Evolutionary conservation across 2,113 vertebrate genomes (phyloP), one percentile per base, ranked within the genome.

Genomic region (Caracal caracal): DNA sequence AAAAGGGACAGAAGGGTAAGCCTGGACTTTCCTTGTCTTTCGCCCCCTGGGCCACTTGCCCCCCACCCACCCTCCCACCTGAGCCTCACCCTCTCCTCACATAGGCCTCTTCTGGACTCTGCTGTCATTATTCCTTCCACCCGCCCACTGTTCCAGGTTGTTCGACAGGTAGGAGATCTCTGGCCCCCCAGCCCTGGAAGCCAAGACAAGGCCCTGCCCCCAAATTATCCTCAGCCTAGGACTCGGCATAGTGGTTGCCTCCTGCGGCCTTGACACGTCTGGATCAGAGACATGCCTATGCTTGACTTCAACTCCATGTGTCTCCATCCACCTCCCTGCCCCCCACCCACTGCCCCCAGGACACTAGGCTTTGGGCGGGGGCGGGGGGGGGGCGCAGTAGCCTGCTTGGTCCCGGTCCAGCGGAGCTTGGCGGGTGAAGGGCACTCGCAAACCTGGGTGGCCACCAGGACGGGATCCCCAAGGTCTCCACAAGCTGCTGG

Each of bases 361-460:
- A 6, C 30, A 6, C 56, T n/a, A 49, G 68, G 33, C 33, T 92
- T 24, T 51, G 68, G 53, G 40, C 6, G 4, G 9, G 30, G 35
- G 13, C 2, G 5, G 1, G 4, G 9, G 30, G 35, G 13, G 4
- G 5, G 1, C 7, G 8, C 37, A 1, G 4, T 17, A 33, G 12
- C 12, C 28, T 2, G 16, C 4, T 10, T 4, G 70, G 49, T 6
- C 37, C 68, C 6, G 6, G 10, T 28, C 11, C n/a, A 1, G 47
- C 28, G 2, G 47, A 8, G 4, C 26, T n/a, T 13, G 26, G 53
- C 6, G 1, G 13, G 12, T 0, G 17, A 33, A 73, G 40, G 40
- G 12, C 65, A 20, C 13, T 20, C 1, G 0, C 26, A 16, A 12
- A 9, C 24, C 5, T 19, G 37, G 0, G 35, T 2, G 47, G 10